A percentile compares a stretch with the other conserved stretches of the same genome.
Conservation (phyloP, 2,888 invertebrate genomes). For the Tortricodes alternella region DNA sequence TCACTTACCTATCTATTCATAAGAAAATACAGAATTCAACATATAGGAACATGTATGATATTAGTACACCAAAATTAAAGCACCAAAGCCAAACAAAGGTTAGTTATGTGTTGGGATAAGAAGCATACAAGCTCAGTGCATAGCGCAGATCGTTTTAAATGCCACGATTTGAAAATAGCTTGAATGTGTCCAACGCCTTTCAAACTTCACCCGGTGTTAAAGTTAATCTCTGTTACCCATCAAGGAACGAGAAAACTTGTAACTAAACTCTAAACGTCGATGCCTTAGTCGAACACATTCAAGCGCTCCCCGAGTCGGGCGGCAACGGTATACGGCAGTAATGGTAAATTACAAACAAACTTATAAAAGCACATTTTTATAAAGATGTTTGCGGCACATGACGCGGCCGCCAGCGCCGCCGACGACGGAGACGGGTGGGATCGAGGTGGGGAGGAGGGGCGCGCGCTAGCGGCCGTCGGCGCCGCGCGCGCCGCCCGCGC, state of each 20-base stretch:
- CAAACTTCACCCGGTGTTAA: conserved; percentile 33
- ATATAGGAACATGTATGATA: conserved; percentile 32
- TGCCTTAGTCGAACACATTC: conserved; percentile 28
- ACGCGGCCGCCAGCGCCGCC: conserved; percentile 26
- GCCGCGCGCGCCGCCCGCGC: conserved; percentile 36
- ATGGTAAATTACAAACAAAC: conserved; percentile 13
- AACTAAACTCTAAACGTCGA: conserved; percentile 23
- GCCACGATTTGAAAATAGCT: conserved; percentile 16
- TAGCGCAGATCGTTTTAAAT: conserved; percentile 15
- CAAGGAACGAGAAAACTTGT: conserved; percentile 47
- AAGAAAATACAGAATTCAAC: conserved; percentile 21
- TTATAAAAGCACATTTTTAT: conserved; percentile 16
- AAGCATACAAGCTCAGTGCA: conserved; percentile 37
- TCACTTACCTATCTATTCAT: conserved; percentile 14
- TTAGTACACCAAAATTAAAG: conserved; percentile 33
- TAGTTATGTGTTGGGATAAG: conserved; percentile 21
- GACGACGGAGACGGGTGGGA: conserved; percentile 24
- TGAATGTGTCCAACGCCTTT: conserved; percentile 34
- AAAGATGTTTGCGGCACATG: conserved; percentile 7
- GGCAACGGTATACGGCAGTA: conserved; percentile 6
- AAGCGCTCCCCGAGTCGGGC: conserved; percentile 16
- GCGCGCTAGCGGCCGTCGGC: conserved; percentile 38
- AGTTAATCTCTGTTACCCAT: conserved; percentile 44
- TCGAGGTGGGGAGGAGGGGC: conserved; percentile 37
- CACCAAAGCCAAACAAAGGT: conserved; percentile 30